Conservation (phyloP, 2,113 vertebrate species). For the Nesoenas mayeri region DNA sequence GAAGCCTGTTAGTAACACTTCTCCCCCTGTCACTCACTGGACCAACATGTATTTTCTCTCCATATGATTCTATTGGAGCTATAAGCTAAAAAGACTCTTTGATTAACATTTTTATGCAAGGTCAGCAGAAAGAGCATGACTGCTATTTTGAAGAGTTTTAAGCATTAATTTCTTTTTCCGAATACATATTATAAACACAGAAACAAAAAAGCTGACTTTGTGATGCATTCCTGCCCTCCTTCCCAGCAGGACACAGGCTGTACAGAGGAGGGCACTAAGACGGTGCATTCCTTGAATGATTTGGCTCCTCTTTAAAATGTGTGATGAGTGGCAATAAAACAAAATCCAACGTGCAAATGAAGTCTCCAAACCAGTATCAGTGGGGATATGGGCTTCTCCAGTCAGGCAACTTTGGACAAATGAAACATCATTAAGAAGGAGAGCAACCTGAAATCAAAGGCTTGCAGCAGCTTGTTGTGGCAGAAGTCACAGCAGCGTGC, state of each 20-base stretch:
- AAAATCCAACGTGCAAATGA: background rate
- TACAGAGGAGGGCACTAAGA: constrained; percentile 3
- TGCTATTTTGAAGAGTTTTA: constrained; percentile 18
- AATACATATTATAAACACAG: background rate
- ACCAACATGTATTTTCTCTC: constrained; percentile 12
- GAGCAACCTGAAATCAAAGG: background rate
- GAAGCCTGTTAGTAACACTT: background rate
- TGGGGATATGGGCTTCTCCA: background rate
- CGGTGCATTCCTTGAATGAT: background rate
- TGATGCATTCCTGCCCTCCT: background rate
- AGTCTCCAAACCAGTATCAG: background rate
- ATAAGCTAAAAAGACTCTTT: constrained; percentile 36
- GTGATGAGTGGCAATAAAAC: background rate
- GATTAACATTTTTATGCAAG: constrained; percentile 25
- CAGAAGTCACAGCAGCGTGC: background rate
- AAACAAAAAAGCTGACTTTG: background rate
- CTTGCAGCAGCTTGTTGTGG: background rate
- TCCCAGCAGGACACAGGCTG: background rate
- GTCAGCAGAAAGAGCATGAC: constrained; percentile 13
- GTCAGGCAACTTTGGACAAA: background rate
- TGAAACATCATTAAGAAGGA: background rate
- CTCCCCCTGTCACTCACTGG: background rate
- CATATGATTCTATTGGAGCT: background rate
- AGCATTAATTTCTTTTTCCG: background rate
- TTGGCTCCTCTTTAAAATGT: background rate